Evolutionary conservation across 1,140 invertebrate species (phyloP), one percentile per base, ranked within the genome.

Genomic region (Drosophila sulfurigaster): DNA sequence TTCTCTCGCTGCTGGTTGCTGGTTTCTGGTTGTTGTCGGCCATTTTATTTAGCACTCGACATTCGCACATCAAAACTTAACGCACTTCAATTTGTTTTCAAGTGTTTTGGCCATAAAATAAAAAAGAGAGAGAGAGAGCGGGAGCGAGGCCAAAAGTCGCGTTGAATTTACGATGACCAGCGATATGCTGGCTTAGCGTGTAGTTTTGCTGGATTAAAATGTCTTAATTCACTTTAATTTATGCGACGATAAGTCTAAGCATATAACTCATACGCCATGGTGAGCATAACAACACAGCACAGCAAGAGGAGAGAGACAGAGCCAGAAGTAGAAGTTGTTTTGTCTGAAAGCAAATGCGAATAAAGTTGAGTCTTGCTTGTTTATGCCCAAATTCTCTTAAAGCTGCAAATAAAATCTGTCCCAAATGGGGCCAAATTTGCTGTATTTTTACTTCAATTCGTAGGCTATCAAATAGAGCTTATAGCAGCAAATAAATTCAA

Each of bases 201-300:
- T 85, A 75, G 73, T 81, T 85, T 32, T 59, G 52, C 45, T 52
- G 81, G 68, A 75, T 81, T 81, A 73, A 86, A 82, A 86, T 79
- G 82, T 86, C 79, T 86, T 82, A 86, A 86, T 86, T 86, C 76
- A 49, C 57, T 70, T 72, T 68, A 86, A 86, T 86, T 86, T 86
- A 86, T 76, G 79, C 49, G 38, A 16, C 30, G 13, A 35, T 5
- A 25, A 20, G 10, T 43, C 8, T 16, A 46, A 41, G 49, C 68
- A 54, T 67, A 85, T 85, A 70, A 85, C 81, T 85, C 82, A 85
- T 85, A 85, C 82, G 82, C 78, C 78, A 35, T 13, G 75, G 1
- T 32, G n/a, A 15, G 4, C 48, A 8, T 1, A 35, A 54, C 28
- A 7, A 5, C 3, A 32, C n/a, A 20, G 13, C 6, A 35, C 5